These are phyloP conservation scores for Notolabrus celidotus DNA, from an alignment of 2,797 vertebrate species.

Conservation along the genomic window DNA sequence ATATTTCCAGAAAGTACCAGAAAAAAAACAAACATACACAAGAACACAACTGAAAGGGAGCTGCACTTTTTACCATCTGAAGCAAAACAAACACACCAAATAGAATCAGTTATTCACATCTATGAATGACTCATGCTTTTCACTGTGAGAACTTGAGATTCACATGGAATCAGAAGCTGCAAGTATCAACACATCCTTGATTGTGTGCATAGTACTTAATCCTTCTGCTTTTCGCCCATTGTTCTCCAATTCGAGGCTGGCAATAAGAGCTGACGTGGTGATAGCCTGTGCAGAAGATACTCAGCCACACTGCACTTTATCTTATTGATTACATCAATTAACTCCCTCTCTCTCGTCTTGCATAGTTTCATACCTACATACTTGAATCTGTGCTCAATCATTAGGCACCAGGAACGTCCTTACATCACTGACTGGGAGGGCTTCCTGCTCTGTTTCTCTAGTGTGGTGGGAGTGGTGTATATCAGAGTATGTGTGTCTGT, in stretches of 20 bases:
- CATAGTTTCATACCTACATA: constrained; percentile 24
- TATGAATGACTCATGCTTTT: constrained; percentile 29
- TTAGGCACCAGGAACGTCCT: not conserved
- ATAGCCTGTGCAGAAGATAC: constrained; percentile 26
- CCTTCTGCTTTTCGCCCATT: not conserved
- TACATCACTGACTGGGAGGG: not conserved
- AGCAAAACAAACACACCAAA: constrained; percentile 26
- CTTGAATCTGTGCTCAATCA: constrained; percentile 21
- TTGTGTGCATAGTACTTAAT: not conserved
- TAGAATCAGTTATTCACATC: not conserved
- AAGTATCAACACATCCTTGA: constrained; percentile 44
- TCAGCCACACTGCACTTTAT: constrained; percentile 50
- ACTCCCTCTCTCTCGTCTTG: constrained; percentile 8
- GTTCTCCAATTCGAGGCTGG: not conserved
- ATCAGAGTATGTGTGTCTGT: constrained; percentile 5
- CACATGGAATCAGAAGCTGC: not conserved
- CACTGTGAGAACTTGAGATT: not conserved
- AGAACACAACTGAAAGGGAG: not conserved
- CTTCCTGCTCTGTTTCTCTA: constrained; percentile 10
- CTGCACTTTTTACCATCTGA: constrained; percentile 2
- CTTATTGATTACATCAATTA: constrained; percentile 60
- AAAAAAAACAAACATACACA: constrained; percentile 7
- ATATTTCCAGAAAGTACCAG: constrained; percentile 26
- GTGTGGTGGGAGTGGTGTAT: constrained; percentile 57
- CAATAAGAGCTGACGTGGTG: constrained; percentile 53